Evolutionary conservation across 2,888 invertebrate species (phyloP), one percentile per base, ranked within the genome.

Genomic region (Melinaea marsaeus): DNA sequence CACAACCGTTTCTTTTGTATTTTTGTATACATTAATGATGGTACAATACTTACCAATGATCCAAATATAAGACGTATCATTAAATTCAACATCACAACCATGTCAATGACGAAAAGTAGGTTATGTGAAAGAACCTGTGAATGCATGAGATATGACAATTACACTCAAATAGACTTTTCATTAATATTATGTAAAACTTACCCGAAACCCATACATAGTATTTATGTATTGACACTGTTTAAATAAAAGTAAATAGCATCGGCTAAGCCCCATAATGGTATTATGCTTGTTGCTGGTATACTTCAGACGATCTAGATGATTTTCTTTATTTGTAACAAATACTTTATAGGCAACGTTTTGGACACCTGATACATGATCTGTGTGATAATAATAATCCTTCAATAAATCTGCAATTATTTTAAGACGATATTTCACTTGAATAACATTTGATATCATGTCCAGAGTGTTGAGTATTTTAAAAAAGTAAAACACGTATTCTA

Each of bases 161-260:
- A 22, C 22, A 22, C 22, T 22, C 22, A 22, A 22, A 22, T 22
- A 22, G 22, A 22, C 22, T 22, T 22, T 22, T 22, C 22, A 22
- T 22, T 22, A 22, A 22, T 22, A 22, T 22, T 22, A 22, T 1
- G 2, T n/a, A n/a, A n/a, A 5, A 42, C 68, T 62, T 56, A 71
- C 69, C 59, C 69, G 62, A 1, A 70, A 60, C 13, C 71, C 70
- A 47, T 65, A 72, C 51, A 65, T 65, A 34, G 33, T 62, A 45
- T 72, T 71, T n/a, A 71, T 47, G 57, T 63, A 70, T 7, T 67
- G 62, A 32, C 61, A 61, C 63, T 72, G 71, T 35, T 68, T 63
- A 7, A 64, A 48, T 54, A 72, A 56, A 45, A 72, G 62, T 13
- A 69, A 51, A n/a, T 67, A 70, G n/a, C 61, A 70, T 62, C 67